Evolutionary conservation across 2,113 vertebrate species (phyloP).

Genomic region (Oryzias curvinotus): DNA sequence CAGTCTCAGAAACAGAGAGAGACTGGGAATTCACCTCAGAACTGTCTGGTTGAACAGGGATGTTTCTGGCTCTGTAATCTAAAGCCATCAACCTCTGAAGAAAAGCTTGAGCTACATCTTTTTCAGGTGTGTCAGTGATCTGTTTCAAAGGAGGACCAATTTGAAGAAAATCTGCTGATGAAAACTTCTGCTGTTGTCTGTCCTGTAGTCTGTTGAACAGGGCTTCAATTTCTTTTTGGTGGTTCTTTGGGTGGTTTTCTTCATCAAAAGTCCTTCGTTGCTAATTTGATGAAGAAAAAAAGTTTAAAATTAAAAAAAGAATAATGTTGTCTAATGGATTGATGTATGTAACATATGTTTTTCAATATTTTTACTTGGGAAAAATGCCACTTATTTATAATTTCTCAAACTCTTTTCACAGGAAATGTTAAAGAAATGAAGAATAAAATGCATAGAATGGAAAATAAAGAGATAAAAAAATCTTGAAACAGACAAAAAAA

Average conservation of each 20-base stretch:
- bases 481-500: no score
- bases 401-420: no score
- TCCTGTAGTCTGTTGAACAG: slow-evolving; percentile 32
- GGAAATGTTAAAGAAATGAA: no score
- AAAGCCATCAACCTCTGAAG: slow-evolving; percentile 36
- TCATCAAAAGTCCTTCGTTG: background rate
- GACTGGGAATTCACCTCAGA: background rate
- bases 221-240: slow-evolving; percentile 1
- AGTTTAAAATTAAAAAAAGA: no score
- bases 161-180: slow-evolving; percentile 58
- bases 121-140: slow-evolving; percentile 31
- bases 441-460: no score
- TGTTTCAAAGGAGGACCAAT: slow-evolving; percentile 39
- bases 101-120: slow-evolving; percentile 64
- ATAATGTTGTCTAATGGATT: no score
- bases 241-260: background rate
- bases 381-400: no score
- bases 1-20: background rate
- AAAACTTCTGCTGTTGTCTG: slow-evolving; percentile 49
- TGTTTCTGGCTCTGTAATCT: slow-evolving; percentile 57
- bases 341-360: no score
- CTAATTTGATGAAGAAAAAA: background rate
- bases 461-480: no score
- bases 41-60: slow-evolving; percentile 44
- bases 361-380: no score